Evolutionary conservation across 2,113 vertebrate genomes (phyloP).

Genomic region (Macrotus californicus): DNA sequence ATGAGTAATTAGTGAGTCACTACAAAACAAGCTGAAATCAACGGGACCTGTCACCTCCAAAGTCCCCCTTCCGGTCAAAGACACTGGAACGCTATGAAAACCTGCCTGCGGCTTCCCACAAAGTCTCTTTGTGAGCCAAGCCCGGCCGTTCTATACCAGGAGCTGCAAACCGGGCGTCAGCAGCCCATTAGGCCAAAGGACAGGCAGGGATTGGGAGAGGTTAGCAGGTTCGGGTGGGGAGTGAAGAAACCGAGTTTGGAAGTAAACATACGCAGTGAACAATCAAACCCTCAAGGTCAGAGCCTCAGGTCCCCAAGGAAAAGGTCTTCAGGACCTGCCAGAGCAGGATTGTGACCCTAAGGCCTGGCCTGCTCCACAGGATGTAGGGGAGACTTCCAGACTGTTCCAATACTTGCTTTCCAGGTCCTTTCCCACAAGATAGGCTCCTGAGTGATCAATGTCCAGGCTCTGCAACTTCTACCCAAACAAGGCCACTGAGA

Average conservation of each 20-base stretch:
- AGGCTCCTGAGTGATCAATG: background rate
- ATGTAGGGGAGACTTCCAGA: background rate
- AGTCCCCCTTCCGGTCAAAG: background rate
- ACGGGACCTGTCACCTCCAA: background rate
- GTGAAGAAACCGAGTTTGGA: background rate
- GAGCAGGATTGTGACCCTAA: rapidly evolving
- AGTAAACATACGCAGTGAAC: background rate
- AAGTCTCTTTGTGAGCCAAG: background rate
- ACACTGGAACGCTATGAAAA: background rate
- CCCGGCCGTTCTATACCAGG: no score
- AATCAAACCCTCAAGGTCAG: background rate
- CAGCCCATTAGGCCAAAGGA: background rate
- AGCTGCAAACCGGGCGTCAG: background rate
- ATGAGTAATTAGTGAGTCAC: background rate
- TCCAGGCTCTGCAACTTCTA: no score
- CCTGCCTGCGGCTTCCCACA: background rate
- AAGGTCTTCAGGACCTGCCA: background rate
- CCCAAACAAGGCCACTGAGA: background rate
- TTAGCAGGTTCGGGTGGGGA: rapidly evolving
- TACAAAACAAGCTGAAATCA: background rate
- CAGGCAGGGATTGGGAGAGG: background rate
- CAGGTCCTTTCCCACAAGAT: background rate
- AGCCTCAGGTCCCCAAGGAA: background rate
- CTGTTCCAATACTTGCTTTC: background rate
- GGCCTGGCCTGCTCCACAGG: background rate